phyloP scores from a whole-genome alignment of 1,140 invertebrate species.

The Diabrotica virgifera region DNA sequence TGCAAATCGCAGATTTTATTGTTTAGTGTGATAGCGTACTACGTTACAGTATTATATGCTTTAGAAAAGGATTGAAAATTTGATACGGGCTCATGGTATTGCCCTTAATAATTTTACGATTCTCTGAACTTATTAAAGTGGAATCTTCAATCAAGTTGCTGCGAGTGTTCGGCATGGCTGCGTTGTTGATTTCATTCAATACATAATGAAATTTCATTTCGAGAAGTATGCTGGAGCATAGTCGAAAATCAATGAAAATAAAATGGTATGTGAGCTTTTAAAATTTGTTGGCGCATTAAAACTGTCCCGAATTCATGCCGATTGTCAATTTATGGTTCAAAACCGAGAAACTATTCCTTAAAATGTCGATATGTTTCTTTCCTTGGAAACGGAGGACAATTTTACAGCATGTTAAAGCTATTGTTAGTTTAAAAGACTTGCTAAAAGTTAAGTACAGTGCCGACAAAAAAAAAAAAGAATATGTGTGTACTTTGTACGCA shows the following conservation, averaged over 20 bases:
- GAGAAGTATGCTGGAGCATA: neutral
- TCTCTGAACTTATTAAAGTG: neutral
- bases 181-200: neutral
- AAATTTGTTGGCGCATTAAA: neutral
- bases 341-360: no score
- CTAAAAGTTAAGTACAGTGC: no score
- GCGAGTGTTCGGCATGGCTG: neutral
- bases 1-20: no score
- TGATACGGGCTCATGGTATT: neutral
- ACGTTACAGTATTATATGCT: neutral
- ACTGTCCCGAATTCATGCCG: neutral
- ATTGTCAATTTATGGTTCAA: neutral
- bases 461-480: no score
- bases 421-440: no score
- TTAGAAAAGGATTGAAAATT: neutral
- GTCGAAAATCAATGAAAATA: neutral
- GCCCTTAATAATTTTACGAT: neutral
- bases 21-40: no score
- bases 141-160: neutral
- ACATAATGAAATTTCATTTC: neutral
- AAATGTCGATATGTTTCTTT: no score
- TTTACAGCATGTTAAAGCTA: no score
- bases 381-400: no score
- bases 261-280: neutral
- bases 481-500: no score